Conservation (phyloP, 2,797 vertebrate genomes). For the Aldrovandia affinis region DNA sequence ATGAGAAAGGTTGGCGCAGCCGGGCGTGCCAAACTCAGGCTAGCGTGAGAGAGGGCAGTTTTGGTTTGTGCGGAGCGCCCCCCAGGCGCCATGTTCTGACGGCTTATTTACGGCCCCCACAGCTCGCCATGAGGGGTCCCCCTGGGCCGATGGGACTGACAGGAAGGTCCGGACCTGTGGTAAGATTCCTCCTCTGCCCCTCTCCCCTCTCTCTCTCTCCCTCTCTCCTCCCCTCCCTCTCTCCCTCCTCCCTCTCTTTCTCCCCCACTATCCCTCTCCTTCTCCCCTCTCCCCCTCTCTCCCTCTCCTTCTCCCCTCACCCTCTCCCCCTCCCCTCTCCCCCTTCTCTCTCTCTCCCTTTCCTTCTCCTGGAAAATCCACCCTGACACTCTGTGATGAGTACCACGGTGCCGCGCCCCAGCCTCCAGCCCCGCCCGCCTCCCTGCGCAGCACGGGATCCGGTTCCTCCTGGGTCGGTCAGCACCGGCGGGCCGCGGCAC, state of each 20-base stretch:
- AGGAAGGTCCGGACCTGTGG: conserved; percentile 93
- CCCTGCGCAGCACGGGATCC: neutral
- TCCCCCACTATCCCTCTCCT: no score
- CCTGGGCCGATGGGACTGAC: conserved; percentile 90
- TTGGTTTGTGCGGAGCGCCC: neutral
- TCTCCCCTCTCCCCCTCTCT: no score
- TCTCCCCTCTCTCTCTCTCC: neutral
- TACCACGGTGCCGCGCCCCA: neutral
- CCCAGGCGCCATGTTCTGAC: conserved; percentile 25
- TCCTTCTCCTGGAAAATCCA: no score
- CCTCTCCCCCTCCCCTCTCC: no score
- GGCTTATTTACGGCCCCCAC: conserved; percentile 44
- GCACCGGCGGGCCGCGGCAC: neutral
- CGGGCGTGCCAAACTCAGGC: neutral
- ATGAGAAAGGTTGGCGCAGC: neutral
- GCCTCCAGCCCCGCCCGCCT: neutral
- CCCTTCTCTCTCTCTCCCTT: no score
- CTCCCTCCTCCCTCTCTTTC: neutral
- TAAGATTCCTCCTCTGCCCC: conserved; percentile 67
- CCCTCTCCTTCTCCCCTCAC: no score
- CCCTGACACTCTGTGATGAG: neutral
- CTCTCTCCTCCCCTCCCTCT: neutral
- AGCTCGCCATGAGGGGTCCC: conserved; percentile 92
- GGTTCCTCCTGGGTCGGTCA: neutral
- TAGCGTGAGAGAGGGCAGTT: conserved; percentile 4